Base-by-base conservation (phyloP, 35 echinoderm and acorn worm species). In the Eucidaris tribuloides region DNA sequence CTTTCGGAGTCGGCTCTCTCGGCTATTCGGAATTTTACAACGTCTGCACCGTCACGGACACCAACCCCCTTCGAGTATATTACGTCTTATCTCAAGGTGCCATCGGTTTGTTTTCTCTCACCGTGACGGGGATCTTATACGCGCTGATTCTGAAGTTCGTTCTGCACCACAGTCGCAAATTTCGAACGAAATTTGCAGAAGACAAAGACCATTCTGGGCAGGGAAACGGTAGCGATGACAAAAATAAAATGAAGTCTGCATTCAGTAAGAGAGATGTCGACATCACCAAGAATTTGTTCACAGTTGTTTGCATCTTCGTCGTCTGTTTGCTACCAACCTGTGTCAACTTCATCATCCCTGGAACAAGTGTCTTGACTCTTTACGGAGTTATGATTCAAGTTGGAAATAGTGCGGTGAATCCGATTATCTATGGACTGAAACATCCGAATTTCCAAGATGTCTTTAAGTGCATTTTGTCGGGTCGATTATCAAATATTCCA, bases 391-490 rank as follows among this genome's bases (percentile, higher is more conserved):
- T 86, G 34, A 25, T 85, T 33, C 18, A 56, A 9, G n/a, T 57
- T 1, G 22, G 40, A 17, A 86, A 86, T 34, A 86, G 71, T 23
- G 76, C 65, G 9, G 68, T 86, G 24, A 86, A 86, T 44, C 84
- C 84, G 3, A 43, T 86, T 14, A 86, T 86, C 84, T 86, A 86
- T 31, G 84, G 46, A 25, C 40, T 86, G 29, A 86, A 86, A 27
- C 84, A 86, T 60, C 84, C 84, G 4, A 68, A 86, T 7, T 86
- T 86, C 39, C 71, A 86, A 62, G 48, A 77, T 28, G 54, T 56
- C 0, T 86, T 86, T 29, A 42, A 60, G 46, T n/a, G n/a, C n/a
- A n/a, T n/a, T n/a, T n/a, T n/a, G n/a, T n/a, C n/a, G n/a, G n/a
- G n/a, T n/a, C n/a, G n/a, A n/a, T n/a, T n/a, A n/a, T n/a, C n/a